Conservation (phyloP, 1,140 invertebrate genomes). For the Drosophila equinoxialis region DNA sequence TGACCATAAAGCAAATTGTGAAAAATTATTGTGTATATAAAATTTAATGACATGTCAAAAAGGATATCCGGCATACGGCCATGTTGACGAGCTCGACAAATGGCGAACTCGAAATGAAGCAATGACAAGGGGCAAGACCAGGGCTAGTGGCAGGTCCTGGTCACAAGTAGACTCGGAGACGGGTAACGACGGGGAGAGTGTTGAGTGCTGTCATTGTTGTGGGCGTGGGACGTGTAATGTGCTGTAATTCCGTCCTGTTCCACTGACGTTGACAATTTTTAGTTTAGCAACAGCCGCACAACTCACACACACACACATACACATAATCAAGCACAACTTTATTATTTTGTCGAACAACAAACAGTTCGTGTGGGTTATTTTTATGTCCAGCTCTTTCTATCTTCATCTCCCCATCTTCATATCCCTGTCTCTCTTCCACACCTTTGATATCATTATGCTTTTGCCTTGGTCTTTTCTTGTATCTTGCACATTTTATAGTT, state of each 20-base stretch:
- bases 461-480: conserved; percentile 40
- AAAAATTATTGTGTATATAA: conserved; percentile 82
- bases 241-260: conserved; percentile 70
- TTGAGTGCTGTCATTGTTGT: conserved; percentile 34
- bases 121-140: conserved; percentile 7
- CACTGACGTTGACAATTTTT: conserved; percentile 71
- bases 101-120: conserved; percentile 36
- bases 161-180: background rate
- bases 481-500: conserved; percentile 78
- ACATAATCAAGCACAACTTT: conserved; percentile 79
- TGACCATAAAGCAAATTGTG: conserved; percentile 80
- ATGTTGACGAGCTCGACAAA: conserved; percentile 63
- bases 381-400: conserved; percentile 18
- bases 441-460: conserved; percentile 61
- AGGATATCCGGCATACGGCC: conserved; percentile 75
- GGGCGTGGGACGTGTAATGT: conserved; percentile 69
- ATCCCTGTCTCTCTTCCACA: background rate
- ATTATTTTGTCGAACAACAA: conserved; percentile 72
- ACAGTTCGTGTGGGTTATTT: conserved; percentile 38
- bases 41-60: conserved; percentile 82
- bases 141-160: background rate
- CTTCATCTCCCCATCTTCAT: conserved; percentile 11
- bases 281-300: conserved; percentile 49
- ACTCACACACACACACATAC: conserved; percentile 28
- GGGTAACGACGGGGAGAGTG: background rate